A percentile compares a stretch with the other conserved stretches of the same genome.
These are phyloP conservation scores for Trichoplusia ni DNA, from an alignment of 1,140 invertebrate genomes.

Conservation along the genomic window DNA sequence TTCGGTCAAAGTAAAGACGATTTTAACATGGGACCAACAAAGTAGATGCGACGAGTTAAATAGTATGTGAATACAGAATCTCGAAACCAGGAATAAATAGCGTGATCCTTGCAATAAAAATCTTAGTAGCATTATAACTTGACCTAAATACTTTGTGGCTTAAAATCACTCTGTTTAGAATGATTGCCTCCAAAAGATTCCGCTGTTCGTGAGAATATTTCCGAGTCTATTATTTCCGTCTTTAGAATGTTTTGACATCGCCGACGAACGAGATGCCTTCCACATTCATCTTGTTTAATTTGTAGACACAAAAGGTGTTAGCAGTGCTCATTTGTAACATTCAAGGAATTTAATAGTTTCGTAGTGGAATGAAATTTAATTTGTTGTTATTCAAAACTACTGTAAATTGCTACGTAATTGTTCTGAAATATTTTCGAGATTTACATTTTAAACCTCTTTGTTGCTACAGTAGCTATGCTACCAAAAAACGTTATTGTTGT, in stretches of 20 bases:
- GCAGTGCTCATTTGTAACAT: background rate
- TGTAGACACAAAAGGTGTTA: background rate
- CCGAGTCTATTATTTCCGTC: constrained; percentile 28
- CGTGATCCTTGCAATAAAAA: constrained; percentile 3
- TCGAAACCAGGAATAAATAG: background rate
- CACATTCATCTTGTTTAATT: constrained; percentile 13
- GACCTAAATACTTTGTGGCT: constrained; percentile 17
- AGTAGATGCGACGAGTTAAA: too few relatives aligned
- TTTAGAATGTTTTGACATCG: constrained; percentile 31
- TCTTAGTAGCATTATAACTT: constrained; percentile 8
- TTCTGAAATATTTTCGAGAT: background rate
- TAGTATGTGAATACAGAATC: too few relatives aligned
- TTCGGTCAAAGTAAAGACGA: too few relatives aligned
- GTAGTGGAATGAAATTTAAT: too few relatives aligned
- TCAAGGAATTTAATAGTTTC: too few relatives aligned
- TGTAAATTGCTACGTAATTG: too few relatives aligned
- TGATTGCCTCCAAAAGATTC: constrained; percentile 4
- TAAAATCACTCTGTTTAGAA: background rate
- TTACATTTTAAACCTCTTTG: too few relatives aligned
- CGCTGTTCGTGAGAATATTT: constrained; percentile 32
- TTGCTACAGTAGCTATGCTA: too few relatives aligned
- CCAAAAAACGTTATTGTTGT: too few relatives aligned
- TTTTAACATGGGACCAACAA: too few relatives aligned
- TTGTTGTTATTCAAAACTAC: too few relatives aligned
- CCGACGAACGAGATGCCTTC: constrained; percentile 4